These are phyloP conservation scores for Hyperoodon ampullatus DNA, from an alignment of 2,113 vertebrate genomes.

Conservation along the genomic window DNA sequence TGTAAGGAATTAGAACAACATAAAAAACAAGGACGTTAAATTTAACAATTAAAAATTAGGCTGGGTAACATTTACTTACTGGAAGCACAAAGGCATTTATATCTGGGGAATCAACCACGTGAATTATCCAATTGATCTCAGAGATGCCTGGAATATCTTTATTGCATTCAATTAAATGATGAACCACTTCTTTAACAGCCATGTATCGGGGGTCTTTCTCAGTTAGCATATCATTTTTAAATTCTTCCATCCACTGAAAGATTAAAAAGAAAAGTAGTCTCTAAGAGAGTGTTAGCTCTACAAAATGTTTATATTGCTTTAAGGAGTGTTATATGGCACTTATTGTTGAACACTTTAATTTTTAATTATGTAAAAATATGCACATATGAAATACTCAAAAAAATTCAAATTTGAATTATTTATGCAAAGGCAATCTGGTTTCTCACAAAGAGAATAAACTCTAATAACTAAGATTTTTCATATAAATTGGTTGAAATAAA, in stretches of 20 bases:
- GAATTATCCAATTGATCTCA: conserved; percentile 89
- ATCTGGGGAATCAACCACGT: conserved; percentile 90
- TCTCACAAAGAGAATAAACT: conserved; percentile 56
- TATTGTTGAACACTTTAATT: conserved; percentile 41
- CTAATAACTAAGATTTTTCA: conserved; percentile 56
- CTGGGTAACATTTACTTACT: conserved; percentile 84
- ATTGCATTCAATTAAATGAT: conserved; percentile 91
- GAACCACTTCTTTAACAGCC: conserved; percentile 88
- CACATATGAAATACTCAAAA: conserved; percentile 45
- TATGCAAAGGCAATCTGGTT: conserved; percentile 33
- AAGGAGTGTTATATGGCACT: conserved; percentile 18
- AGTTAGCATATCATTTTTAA: conserved; percentile 87
- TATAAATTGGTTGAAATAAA: conserved; percentile 43
- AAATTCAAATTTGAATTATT: conserved; percentile 67
- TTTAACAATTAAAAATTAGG: conserved; percentile 17
- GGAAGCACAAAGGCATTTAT: conserved; percentile 95
- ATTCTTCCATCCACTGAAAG: conserved; percentile 92
- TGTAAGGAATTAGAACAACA: conserved; percentile 13
- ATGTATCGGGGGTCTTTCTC: conserved; percentile 88
- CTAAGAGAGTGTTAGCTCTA: conserved; percentile 12
- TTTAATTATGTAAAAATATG: conserved; percentile 58
- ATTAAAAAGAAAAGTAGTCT: conserved; percentile 25
- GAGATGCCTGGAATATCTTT: conserved; percentile 91
- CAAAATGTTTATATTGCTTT: conserved; percentile 51
- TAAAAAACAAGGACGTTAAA: background rate